phyloP scores from a whole-genome alignment of 2,888 invertebrate genomes.

The Epirrhoe tristata region DNA sequence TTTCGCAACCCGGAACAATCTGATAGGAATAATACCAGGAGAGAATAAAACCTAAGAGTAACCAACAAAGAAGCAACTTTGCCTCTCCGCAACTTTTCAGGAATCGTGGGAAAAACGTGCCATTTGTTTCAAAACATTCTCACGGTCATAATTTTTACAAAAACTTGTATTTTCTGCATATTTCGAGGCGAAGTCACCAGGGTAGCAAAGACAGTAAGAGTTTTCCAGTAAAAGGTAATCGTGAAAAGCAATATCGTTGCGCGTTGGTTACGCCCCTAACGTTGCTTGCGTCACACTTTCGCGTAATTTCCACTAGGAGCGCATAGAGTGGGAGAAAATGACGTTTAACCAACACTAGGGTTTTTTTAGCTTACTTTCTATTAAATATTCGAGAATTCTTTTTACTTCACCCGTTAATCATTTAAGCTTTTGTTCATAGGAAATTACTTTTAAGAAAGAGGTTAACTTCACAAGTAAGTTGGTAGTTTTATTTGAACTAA shows the following conservation, averaged over 20 bases:
- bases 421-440: too few relatives aligned
- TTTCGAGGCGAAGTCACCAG: slow-evolving; percentile 66
- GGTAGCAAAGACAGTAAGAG: slow-evolving; percentile 52
- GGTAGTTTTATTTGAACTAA: too few relatives aligned
- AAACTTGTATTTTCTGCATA: slow-evolving; percentile 81
- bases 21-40: slow-evolving; percentile 26
- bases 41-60: slow-evolving; percentile 16
- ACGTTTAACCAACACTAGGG: neutral
- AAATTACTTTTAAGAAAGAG: too few relatives aligned
- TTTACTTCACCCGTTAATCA: too few relatives aligned
- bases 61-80: neutral
- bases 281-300: slow-evolving; percentile 54
- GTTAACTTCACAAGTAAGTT: too few relatives aligned
- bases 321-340: slow-evolving; percentile 3
- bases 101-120: neutral
- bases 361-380: too few relatives aligned
- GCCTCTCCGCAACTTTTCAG: neutral
- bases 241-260: slow-evolving; percentile 10
- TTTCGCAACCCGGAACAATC: slow-evolving; percentile 48
- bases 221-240: slow-evolving; percentile 1
- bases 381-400: too few relatives aligned
- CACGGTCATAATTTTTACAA: slow-evolving; percentile 61
- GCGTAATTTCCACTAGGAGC: slow-evolving; percentile 59
- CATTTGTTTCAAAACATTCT: slow-evolving; percentile 12
- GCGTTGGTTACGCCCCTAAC: slow-evolving; percentile 24